phyloP scores from a whole-genome alignment of 37 sponge, comb jelly and placozoan genomes.

The Ianthella basta region DNA sequence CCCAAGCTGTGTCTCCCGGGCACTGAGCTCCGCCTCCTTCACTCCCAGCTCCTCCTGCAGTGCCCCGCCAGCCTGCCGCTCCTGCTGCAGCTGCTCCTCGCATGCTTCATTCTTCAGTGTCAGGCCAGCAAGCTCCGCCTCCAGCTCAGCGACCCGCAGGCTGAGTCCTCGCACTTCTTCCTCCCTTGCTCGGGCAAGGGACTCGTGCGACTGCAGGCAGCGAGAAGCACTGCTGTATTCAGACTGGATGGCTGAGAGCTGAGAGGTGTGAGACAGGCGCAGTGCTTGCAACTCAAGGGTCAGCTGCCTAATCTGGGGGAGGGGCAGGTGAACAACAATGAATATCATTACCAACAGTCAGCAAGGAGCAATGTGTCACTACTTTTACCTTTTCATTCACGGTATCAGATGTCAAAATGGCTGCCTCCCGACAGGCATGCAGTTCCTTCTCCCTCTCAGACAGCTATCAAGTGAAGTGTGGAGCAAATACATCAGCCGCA shows the following conservation, averaged over 20 bases:
- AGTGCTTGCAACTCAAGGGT: conserved; percentile 6
- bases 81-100: not conserved
- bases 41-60: not conserved
- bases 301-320: not conserved
- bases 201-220: not conserved
- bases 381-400: conserved; percentile 27
- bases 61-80: not conserved
- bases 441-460: conserved; percentile 27
- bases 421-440: not conserved
- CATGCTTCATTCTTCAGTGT: not conserved
- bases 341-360: too few species aligned
- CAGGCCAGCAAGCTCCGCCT: not conserved
- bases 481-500: not conserved
- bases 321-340: too few species aligned
- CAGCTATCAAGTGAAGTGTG: not conserved
- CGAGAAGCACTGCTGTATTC: not conserved
- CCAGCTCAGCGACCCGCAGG: conserved; percentile 14
- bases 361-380: not conserved
- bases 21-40: not conserved
- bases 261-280: not conserved
- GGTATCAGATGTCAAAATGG: conserved; percentile 20
- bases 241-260: conserved; percentile 16
- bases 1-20: too few species aligned
- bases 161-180: not conserved
- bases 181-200: not conserved